These are phyloP conservation scores for Lordiphosa clarofinis DNA, from an alignment of 1,140 invertebrate species.

Conservation along the genomic window DNA sequence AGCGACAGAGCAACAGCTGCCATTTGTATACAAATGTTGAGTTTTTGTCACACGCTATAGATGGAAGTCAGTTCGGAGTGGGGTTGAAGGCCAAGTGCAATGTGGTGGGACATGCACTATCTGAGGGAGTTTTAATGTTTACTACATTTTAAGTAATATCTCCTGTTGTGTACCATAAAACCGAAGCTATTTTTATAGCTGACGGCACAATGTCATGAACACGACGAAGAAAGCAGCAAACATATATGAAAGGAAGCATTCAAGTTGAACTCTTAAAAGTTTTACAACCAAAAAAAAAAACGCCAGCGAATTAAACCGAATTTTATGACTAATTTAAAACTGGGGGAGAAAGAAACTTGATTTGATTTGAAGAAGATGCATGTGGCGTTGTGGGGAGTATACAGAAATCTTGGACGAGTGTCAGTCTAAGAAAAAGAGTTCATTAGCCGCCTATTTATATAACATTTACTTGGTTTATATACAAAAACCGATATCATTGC, in stretches of 20 bases:
- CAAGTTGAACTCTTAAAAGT: slow-evolving; percentile 25
- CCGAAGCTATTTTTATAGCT: background rate
- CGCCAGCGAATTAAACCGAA: slow-evolving; percentile 19
- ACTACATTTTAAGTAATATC: too few relatives aligned
- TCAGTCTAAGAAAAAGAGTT: too few relatives aligned
- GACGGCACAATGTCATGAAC: slow-evolving; percentile 6
- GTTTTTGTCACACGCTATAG: slow-evolving; percentile 35
- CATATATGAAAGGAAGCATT: background rate
- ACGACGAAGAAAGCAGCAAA: background rate
- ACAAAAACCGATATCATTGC: too few relatives aligned
- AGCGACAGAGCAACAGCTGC: slow-evolving; percentile 52
- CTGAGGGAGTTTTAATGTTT: slow-evolving; percentile 6
- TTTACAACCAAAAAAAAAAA: slow-evolving; percentile 11
- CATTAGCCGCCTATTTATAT: too few relatives aligned
- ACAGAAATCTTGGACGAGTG: too few relatives aligned
- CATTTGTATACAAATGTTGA: slow-evolving; percentile 35
- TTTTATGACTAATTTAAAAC: slow-evolving; percentile 25
- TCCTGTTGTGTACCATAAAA: too few relatives aligned
- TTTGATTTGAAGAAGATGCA: too few relatives aligned
- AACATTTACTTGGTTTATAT: too few relatives aligned
- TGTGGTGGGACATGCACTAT: background rate
- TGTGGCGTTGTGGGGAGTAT: too few relatives aligned
- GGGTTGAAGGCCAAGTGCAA: slow-evolving; percentile 7
- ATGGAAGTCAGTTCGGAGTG: background rate
- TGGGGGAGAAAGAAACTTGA: background rate